A percentile compares a stretch with the other conserved stretches of the same genome.
Evolutionary conservation across 2,888 invertebrate species (phyloP).

Genomic region (Chaetogeoica ovagalla): DNA sequence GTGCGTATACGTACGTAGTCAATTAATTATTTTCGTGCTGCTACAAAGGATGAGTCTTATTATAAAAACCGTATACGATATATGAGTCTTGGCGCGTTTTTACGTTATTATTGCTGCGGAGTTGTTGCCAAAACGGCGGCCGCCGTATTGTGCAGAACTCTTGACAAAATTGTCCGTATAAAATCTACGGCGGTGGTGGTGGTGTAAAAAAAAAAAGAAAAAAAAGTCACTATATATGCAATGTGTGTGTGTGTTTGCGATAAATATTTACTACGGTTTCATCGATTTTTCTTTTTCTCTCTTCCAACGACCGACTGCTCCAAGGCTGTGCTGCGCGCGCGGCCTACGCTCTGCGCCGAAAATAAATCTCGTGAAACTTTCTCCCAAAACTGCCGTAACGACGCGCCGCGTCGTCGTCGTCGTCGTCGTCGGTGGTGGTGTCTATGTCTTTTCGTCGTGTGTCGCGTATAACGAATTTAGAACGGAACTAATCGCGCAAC

Average conservation of each 20-base stretch:
- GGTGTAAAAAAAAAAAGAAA: too few species aligned
- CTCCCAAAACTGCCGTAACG: constrained; percentile 37
- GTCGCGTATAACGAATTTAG: constrained; percentile 32
- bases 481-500: constrained; percentile 42
- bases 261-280: constrained; percentile 41
- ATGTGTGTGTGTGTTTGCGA: constrained; percentile 12
- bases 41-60: background rate
- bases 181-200: too few species aligned
- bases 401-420: background rate
- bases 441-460: too few species aligned
- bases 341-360: constrained; percentile 45
- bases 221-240: too few species aligned
- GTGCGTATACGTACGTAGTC: background rate
- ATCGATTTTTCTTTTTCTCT: constrained; percentile 47
- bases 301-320: constrained; percentile 20
- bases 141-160: background rate
- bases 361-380: constrained; percentile 45
- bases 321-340: constrained; percentile 32
- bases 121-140: constrained; percentile 34
- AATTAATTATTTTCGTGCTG: too few species aligned
- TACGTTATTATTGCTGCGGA: background rate
- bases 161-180: constrained; percentile 19
- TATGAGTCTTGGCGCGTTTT: too few species aligned
- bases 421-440: too few species aligned
- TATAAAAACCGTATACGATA: background rate